Evolutionary conservation across 1,140 invertebrate genomes (phyloP).

Genomic region (Antheraea mylitta): DNA sequence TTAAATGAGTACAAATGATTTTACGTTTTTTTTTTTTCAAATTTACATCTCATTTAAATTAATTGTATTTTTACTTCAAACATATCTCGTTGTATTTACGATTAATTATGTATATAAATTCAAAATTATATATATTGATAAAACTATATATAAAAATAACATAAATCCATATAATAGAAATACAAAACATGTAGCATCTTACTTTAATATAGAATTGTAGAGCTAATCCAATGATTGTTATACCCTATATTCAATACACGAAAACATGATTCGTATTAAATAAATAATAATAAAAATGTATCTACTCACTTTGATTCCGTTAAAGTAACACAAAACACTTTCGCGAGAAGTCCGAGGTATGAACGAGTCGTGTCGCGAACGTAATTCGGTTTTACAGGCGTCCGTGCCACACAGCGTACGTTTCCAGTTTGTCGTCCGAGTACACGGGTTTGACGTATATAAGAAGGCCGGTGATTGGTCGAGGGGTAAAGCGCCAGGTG

Average conservation of each 20-base stretch:
- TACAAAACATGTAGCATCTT: background rate
- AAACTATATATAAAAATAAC: no score
- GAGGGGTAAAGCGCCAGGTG: background rate
- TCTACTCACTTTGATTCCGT: background rate
- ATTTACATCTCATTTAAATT: no score
- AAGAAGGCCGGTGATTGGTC: background rate
- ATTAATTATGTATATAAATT: no score
- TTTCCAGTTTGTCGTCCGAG: background rate
- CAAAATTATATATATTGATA: no score
- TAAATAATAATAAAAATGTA: background rate
- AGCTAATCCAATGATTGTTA: background rate
- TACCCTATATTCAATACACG: background rate
- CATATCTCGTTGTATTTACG: no score
- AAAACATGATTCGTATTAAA: background rate
- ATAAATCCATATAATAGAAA: no score
- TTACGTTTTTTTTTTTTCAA: no score
- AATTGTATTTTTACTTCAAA: no score
- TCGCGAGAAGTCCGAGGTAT: background rate
- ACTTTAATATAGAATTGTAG: background rate
- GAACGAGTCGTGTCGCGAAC: background rate
- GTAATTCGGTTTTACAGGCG: background rate
- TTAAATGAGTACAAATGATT: no score
- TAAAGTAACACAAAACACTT: background rate
- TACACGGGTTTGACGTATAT: slow-evolving; percentile 1
- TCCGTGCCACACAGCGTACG: background rate